A percentile compares a stretch with the other conserved stretches of the same genome.
These are phyloP conservation scores for Cryptoblepharus egeriae DNA, from an alignment of 2,797 vertebrate species.

Conservation along the genomic window DNA sequence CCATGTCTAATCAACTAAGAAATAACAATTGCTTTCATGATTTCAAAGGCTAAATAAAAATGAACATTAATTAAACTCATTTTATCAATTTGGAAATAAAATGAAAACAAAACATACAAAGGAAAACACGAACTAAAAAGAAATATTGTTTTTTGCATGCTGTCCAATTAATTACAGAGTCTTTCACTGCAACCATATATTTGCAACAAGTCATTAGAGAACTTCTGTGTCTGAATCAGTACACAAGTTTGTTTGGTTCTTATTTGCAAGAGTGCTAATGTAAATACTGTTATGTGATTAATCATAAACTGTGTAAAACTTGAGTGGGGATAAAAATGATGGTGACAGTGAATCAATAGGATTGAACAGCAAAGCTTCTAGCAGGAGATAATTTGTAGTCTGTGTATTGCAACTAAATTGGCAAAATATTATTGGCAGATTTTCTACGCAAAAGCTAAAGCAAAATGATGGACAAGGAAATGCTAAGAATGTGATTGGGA, in stretches of 20 bases:
- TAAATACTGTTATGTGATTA: neutral
- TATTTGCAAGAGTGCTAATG: slow-evolving; percentile 15
- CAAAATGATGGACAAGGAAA: neutral
- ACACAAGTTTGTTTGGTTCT: neutral
- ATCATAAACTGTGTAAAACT: slow-evolving; percentile 25
- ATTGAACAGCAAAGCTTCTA: neutral
- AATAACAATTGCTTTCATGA: neutral
- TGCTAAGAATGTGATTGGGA: neutral
- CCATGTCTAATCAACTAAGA: neutral
- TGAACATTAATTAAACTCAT: slow-evolving; percentile 14
- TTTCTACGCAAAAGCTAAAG: neutral
- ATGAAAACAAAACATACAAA: slow-evolving; percentile 1
- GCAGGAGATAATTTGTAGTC: neutral
- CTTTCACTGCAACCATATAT: neutral
- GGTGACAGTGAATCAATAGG: neutral
- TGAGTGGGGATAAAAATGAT: neutral
- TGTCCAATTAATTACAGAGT: slow-evolving; percentile 8
- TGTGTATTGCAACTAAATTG: rapidly evolving
- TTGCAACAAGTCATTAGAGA: neutral
- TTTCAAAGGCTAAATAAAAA: slow-evolving; percentile 16
- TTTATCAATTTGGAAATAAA: neutral
- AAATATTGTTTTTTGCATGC: neutral
- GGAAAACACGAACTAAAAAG: neutral
- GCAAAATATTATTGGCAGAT: neutral
- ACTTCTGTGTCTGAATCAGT: neutral